phyloP scores from a whole-genome alignment of 2,888 invertebrate species.

The Dendrolimus pini region DNA sequence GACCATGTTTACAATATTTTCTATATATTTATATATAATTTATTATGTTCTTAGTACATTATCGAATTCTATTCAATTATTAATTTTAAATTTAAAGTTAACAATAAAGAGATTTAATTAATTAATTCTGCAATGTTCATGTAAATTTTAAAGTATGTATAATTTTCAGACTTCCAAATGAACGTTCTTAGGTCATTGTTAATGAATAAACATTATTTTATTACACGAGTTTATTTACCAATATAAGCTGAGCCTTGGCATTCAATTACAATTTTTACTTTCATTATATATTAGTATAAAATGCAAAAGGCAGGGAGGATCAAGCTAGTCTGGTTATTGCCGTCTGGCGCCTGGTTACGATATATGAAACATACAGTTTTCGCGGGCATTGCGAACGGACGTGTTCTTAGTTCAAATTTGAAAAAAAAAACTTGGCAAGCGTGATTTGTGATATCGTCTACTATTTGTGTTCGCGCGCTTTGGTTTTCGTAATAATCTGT shows the following conservation, averaged over 20 bases:
- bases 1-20: too few relatives aligned
- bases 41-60: background rate
- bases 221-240: slow-evolving; percentile 10
- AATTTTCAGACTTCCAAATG: background rate
- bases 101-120: too few relatives aligned
- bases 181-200: background rate
- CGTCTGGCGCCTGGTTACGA: slow-evolving; percentile 38
- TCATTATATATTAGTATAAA: background rate
- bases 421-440: too few relatives aligned
- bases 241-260: slow-evolving; percentile 19
- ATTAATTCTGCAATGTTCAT: too few relatives aligned
- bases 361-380: slow-evolving; percentile 26
- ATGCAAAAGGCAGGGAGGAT: slow-evolving; percentile 22
- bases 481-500: too few relatives aligned
- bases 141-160: too few relatives aligned
- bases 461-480: too few relatives aligned
- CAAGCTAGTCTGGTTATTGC: slow-evolving; percentile 22
- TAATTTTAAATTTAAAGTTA: too few relatives aligned
- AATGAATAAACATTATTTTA: background rate
- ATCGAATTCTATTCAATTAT: background rate
- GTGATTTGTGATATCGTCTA: too few relatives aligned
- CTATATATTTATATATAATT: too few relatives aligned
- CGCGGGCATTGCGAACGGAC: slow-evolving; percentile 43
- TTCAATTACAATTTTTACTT: slow-evolving; percentile 12
- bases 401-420: slow-evolving; percentile 18